These are phyloP conservation scores for Uloborus plumipes DNA, from an alignment of 2,888 invertebrate species.

Conservation along the genomic window DNA sequence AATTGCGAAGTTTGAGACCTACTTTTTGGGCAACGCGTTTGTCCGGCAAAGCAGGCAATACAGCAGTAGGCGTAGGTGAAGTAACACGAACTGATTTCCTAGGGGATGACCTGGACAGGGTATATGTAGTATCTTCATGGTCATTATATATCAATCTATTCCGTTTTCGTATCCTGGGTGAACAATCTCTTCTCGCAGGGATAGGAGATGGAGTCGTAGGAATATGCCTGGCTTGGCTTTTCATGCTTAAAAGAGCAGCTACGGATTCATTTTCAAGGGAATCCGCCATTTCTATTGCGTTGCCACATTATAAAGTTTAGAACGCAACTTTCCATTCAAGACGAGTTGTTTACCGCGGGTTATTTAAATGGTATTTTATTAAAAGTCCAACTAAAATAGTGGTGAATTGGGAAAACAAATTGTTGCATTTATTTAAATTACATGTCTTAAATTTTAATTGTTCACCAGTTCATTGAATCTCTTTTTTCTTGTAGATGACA, in stretches of 20 bases:
- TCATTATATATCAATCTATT: constrained; percentile 92
- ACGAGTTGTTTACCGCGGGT: constrained; percentile 8
- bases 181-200: constrained; percentile 70
- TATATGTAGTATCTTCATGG: constrained; percentile 71
- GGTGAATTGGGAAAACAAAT: not conserved
- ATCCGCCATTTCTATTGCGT: constrained; percentile 61
- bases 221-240: constrained; percentile 58
- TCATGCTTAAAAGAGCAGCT: constrained; percentile 63
- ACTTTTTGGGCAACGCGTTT: constrained; percentile 90
- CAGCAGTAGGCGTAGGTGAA: constrained; percentile 50
- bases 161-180: constrained; percentile 89
- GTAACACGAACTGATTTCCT: constrained; percentile 73
- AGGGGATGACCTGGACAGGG: constrained; percentile 77
- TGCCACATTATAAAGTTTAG: constrained; percentile 44
- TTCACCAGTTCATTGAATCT: too few species aligned
- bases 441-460: too few species aligned
- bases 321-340: constrained; percentile 39
- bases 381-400: not conserved
- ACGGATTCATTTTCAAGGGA: constrained; percentile 63
- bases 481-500: too few species aligned
- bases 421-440: too few species aligned
- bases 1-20: constrained; percentile 87
- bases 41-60: constrained; percentile 73
- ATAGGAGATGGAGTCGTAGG: constrained; percentile 52
- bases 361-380: not conserved